These are phyloP conservation scores for Cephus spinipes DNA, from an alignment of 2,888 invertebrate genomes.

Conservation along the genomic window DNA sequence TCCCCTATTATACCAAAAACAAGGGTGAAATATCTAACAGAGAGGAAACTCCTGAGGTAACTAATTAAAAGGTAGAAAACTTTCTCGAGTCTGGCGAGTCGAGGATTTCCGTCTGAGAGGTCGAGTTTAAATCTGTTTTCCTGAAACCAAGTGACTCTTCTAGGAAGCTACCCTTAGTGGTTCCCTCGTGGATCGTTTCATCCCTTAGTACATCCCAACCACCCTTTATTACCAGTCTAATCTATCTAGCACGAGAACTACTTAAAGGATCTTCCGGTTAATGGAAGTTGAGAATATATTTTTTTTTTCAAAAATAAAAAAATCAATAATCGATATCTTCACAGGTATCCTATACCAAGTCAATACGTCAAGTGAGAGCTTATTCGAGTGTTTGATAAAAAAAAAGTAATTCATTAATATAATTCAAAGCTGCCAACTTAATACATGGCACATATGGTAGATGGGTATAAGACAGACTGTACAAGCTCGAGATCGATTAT, in stretches of 20 bases:
- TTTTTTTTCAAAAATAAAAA: too few species aligned
- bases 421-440: too few species aligned
- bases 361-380: too few species aligned
- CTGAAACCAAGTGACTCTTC: constrained; percentile 53
- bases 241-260: constrained; percentile 49
- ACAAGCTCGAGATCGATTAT: constrained; percentile 34
- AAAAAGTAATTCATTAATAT: too few species aligned
- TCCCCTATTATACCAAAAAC: too few species aligned
- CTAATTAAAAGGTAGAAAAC: constrained; percentile 65
- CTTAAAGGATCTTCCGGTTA: too few species aligned
- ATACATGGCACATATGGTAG: constrained; percentile 16
- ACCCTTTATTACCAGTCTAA: constrained; percentile 63
- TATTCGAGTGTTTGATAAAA: too few species aligned
- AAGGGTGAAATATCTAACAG: too few species aligned
- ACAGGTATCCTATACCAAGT: too few species aligned
- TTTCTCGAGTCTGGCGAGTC: constrained; percentile 44
- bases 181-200: constrained; percentile 65
- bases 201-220: constrained; percentile 57
- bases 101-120: constrained; percentile 40
- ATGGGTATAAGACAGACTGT: constrained; percentile 21
- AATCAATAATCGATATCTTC: too few species aligned
- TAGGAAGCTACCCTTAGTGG: constrained; percentile 61
- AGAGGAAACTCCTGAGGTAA: constrained; percentile 24
- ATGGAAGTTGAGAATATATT: too few species aligned
- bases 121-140: constrained; percentile 67